A percentile compares a stretch with the other conserved stretches of the same genome.
phyloP scores from a whole-genome alignment of 2,797 vertebrate genomes.

The Sebastes melanostomus region DNA sequence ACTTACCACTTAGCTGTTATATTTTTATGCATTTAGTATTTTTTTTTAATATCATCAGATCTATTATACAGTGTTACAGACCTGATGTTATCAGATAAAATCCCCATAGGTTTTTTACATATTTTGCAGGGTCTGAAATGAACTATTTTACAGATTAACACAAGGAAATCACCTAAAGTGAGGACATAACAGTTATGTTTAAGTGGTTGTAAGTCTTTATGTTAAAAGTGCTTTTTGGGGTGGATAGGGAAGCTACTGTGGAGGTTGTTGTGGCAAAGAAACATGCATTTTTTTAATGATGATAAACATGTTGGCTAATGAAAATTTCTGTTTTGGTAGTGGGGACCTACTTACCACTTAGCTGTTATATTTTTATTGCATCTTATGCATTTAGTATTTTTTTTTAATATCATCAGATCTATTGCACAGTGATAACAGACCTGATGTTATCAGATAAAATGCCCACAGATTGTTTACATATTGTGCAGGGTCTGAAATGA shows the following conservation, averaged over 20 bases:
- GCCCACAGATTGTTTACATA: not conserved
- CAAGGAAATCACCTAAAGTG: conserved; percentile 9
- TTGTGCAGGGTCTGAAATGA: not conserved
- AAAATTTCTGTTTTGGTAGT: not conserved
- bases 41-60: not conserved
- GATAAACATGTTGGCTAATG: conserved; percentile 9
- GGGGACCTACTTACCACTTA: no score
- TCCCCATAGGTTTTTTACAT: not conserved
- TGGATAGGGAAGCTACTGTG: not conserved
- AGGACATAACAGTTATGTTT: not conserved
- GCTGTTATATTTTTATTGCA: no score
- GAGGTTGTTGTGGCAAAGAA: not conserved
- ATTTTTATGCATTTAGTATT: not conserved
- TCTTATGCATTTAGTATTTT: no score
- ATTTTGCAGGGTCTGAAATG: no score
- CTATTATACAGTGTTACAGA: not conserved
- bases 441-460: not conserved
- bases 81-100: not conserved
- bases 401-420: not conserved
- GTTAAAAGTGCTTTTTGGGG: no score
- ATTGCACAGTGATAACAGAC: not conserved
- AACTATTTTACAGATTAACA: conserved; percentile 22
- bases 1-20: not conserved
- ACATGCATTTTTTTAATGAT: not conserved
- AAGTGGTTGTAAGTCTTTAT: no score